These are phyloP conservation scores for Aleadryas rufinucha DNA, from an alignment of 2,113 vertebrate genomes.

Conservation along the genomic window DNA sequence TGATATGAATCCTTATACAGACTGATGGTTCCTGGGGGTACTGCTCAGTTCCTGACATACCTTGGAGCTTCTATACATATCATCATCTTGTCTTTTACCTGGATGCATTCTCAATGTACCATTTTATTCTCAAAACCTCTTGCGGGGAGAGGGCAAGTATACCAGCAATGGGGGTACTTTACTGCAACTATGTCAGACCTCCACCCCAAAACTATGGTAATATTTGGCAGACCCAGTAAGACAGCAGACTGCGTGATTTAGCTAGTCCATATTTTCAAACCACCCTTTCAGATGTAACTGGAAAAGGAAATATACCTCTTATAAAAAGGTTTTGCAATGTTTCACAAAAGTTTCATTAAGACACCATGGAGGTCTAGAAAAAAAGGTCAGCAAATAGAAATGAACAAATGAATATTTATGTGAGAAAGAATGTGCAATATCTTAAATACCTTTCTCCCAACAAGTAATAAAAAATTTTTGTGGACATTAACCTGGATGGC, in stretches of 20 bases:
- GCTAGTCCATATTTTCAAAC: not conserved
- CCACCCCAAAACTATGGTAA: not conserved
- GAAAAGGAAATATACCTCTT: not conserved
- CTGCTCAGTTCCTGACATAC: not conserved
- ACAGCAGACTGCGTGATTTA: not conserved
- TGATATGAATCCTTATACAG: not conserved
- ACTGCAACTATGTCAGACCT: not conserved
- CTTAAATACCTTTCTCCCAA: not conserved
- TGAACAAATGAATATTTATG: not conserved
- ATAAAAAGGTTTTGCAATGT: not conserved
- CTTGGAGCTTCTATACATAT: not conserved
- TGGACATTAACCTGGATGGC: not conserved
- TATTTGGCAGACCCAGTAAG: not conserved
- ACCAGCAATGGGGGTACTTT: not conserved
- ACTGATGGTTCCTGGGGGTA: not conserved
- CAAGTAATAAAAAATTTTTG: not conserved
- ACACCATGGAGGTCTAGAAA: not conserved
- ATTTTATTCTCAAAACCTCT: not conserved
- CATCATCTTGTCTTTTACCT: not conserved
- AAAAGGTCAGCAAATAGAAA: not conserved
- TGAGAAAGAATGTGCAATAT: not conserved
- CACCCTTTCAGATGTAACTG: not conserved
- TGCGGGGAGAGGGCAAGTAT: not conserved
- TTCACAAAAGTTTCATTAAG: not conserved
- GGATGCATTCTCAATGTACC: not conserved